Evolutionary conservation across 2,797 vertebrate species (phyloP), one percentile per base, ranked within the genome.

Genomic region (Furcifer pardalis): DNA sequence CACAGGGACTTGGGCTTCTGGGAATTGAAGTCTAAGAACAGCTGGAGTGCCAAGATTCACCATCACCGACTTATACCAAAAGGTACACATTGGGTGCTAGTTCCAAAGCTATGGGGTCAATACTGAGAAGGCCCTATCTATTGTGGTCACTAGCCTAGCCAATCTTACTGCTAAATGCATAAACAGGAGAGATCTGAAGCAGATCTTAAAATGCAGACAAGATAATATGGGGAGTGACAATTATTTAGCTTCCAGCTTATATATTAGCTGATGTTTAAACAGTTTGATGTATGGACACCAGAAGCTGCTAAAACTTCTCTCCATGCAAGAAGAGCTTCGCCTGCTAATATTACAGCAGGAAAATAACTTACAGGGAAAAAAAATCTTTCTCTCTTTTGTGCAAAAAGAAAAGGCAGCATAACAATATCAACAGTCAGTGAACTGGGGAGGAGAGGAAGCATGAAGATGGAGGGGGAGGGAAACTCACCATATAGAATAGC

Each of bases 401-500:
- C n/a, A 68, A 46, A 37, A 69, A 69, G 27, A 60, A 32, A 62
- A 81, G 1, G 3, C 37, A 42, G 8, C 10, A 72, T 25, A 37
- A 35, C 62, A n/a, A 32, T 32, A 37, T 32, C 12, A 56, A 68
- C 65, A 68, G 19, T 68, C 32, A 68, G 21, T 68, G 32, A n/a
- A 5, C 32, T 68, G 65, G 12, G 35, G 32, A 68, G 25, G 5
- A 19, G 65, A 68, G 5, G 65, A 35, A 68, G 12, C 15, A 21
- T 15, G 35, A 35, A 21, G 65, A 68, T 21, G 15, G 15, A 32
- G 65, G 17, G 7, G 32, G 65, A 19, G 62, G 13, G 37, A 15
- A 27, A 44, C 96, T 93, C 92, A 98, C 98, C 97, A 98, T 95
- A 98, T 98, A 89, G 97, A 98, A 91, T 98, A 97, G 94, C 97